Evolutionary conservation across 2,797 vertebrate genomes (phyloP).

Genomic region (Perdix hodgsoniae): DNA sequence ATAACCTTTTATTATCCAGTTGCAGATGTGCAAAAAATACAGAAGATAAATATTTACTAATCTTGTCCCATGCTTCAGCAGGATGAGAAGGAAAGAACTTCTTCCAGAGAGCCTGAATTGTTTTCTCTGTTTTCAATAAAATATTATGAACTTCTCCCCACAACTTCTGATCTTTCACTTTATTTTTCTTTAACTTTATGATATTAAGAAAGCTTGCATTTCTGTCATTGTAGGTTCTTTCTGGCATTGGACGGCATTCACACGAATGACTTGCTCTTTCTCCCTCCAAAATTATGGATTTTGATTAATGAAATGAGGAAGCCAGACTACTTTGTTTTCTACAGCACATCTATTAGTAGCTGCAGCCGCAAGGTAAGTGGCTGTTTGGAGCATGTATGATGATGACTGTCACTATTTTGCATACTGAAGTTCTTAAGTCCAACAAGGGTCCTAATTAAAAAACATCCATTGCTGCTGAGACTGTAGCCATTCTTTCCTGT

Average conservation of each 20-base stretch:
- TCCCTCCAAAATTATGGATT: neutral
- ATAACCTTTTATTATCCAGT: neutral
- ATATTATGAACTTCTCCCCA: fast-evolving
- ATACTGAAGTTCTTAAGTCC: neutral
- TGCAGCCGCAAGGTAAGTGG: neutral
- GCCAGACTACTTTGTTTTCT: fast-evolving
- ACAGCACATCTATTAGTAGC: neutral
- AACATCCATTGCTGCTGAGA: neutral
- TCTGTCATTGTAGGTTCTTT: neutral
- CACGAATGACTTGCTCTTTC: neutral
- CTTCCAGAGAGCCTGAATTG: neutral
- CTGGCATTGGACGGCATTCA: neutral
- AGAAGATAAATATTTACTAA: neutral
- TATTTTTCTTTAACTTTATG: neutral
- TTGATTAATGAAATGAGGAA: neutral
- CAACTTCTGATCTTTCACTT: neutral
- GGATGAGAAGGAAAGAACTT: neutral
- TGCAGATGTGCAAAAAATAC: neutral
- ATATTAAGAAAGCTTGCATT: neutral
- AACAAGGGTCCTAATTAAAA: neutral
- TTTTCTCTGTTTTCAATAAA: neutral
- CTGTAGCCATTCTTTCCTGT: neutral
- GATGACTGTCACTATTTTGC: neutral
- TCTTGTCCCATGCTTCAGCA: neutral
- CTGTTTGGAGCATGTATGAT: neutral